Base-by-base conservation (phyloP, 1,140 invertebrate genomes). In the Trypoxylus dichotomus region DNA sequence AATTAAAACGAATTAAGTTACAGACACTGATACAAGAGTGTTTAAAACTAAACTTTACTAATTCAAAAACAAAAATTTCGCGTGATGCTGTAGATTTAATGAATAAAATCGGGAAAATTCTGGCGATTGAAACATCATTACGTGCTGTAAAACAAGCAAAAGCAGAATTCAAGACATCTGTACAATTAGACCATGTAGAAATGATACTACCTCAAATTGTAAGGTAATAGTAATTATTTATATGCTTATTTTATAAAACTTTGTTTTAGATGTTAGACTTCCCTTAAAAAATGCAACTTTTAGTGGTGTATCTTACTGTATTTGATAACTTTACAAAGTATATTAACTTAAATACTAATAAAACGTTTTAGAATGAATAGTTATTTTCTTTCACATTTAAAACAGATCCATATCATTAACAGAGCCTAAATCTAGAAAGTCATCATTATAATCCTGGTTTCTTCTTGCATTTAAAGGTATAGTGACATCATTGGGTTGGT, bases 371-470 rank as follows among this genome's bases (percentile, higher is more conserved):
- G 75, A 54, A 29, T 63, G 5, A 72, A 76, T 74, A 25, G 27
- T 37, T 27, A n/a, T n/a, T 37, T 72, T 43, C 25, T 21, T 75
- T 75, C 10, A 47, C n/a, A 43, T 76, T 82, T 81, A 92, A 86
- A 94, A 93, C 73, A 94, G 84, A 85, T 94, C 93, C 93, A 94
- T 94, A 63, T 94, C 91, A 81, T 91, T 89, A 77, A 90, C 90
- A 79, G 89, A 89, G 83, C 89, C 91, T 37, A 94, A 88, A 84
- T 93, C 92, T 29, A 94, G 87, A 86, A 91, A 91, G 84, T 94
- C 92, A 58, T 93, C 92, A 77, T 91, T 91, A 77, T 92, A 91
- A 76, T 83, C 37, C 19, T 41, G 11, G 10, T 11, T 43, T 77
- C 21, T 60, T 60, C 29, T 21, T 25, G 42, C 27, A 58, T 24